A percentile compares a stretch with the other conserved stretches of the same genome.
Conservation (phyloP, 2,113 vertebrate genomes). For the Crotalus tigris region DNA sequence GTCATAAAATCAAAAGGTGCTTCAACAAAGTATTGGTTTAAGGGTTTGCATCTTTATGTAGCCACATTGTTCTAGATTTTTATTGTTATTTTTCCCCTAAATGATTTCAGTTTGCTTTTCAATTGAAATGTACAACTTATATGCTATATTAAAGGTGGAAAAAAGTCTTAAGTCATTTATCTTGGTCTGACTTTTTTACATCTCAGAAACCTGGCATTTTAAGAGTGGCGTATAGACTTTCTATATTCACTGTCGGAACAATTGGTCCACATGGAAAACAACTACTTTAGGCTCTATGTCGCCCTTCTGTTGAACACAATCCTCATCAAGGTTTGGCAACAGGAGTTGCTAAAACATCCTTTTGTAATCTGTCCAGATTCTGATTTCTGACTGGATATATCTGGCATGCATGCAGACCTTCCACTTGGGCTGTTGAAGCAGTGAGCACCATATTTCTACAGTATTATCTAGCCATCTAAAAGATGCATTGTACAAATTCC, state of each 20-base stretch:
- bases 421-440: neutral
- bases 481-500: neutral
- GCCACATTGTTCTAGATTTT: neutral
- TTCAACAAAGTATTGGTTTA: neutral
- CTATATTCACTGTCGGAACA: neutral
- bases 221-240: neutral
- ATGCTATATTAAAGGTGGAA: neutral
- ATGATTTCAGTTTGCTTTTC: neutral
- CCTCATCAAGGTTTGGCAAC: neutral
- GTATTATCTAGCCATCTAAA: neutral
- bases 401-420: neutral
- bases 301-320: neutral
- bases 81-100: neutral
- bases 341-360: neutral
- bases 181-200: neutral
- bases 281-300: neutral
- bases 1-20: neutral
- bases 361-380: neutral
- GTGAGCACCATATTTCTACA: neutral
- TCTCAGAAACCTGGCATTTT: neutral
- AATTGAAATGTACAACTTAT: neutral
- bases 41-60: neutral
- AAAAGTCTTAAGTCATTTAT: neutral
- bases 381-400: neutral
- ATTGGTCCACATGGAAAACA: neutral